These are phyloP conservation scores for Microcebus murinus DNA, from an alignment of 2,113 vertebrate species.

Conservation along the genomic window DNA sequence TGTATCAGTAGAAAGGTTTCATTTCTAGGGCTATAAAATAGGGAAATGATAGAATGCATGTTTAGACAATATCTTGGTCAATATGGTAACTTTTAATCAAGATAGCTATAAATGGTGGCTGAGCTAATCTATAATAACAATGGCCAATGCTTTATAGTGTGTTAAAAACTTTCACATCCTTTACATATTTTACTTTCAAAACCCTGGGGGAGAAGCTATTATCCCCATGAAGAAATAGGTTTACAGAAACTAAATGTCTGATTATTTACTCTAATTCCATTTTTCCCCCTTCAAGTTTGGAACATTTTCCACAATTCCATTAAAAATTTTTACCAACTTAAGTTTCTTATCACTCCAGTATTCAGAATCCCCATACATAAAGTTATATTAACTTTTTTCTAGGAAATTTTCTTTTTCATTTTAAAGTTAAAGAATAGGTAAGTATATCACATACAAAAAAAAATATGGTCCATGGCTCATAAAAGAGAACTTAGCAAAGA, in stretches of 20 bases:
- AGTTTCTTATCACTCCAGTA: neutral
- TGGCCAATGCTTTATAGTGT: neutral
- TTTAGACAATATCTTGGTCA: neutral
- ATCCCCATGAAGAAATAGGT: neutral
- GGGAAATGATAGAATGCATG: neutral
- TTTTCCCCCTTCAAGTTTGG: neutral
- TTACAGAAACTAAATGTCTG: neutral
- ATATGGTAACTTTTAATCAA: neutral
- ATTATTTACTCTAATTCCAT: neutral
- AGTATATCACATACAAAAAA: neutral
- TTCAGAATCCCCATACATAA: neutral
- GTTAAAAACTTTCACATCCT: neutral
- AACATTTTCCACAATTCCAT: neutral
- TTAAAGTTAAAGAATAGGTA: neutral
- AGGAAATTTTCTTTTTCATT: neutral
- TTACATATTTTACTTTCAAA: slow-evolving; percentile 1
- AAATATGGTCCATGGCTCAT: neutral
- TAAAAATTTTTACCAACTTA: slow-evolving; percentile 7
- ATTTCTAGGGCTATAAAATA: neutral
- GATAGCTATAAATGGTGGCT: neutral
- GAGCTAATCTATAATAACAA: neutral
- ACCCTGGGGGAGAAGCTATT: neutral
- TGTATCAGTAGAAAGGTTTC: neutral
- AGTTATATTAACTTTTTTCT: neutral
- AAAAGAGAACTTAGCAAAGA: neutral